Evolutionary conservation across 2,888 invertebrate species (phyloP).

Genomic region (Tethea ocularis): DNA sequence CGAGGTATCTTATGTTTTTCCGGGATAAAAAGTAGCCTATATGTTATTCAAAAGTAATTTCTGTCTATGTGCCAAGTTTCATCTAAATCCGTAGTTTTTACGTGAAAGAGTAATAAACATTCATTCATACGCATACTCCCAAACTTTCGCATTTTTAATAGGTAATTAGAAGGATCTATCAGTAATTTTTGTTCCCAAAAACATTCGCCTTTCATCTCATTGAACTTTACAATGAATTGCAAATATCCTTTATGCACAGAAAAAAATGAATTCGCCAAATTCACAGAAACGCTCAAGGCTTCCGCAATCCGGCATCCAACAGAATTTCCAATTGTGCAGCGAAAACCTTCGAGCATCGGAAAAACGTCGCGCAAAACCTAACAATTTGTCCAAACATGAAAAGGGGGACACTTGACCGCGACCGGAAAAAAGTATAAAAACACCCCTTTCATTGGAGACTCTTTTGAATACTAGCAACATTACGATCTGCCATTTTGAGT

Average conservation of each 20-base stretch:
- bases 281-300: neutral
- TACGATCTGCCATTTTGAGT: conserved; percentile 66
- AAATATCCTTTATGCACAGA: neutral
- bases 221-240: neutral
- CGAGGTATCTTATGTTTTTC: no score
- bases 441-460: conserved; percentile 44
- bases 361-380: conserved; percentile 32
- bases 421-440: conserved; percentile 34
- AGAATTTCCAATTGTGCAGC: conserved; percentile 28
- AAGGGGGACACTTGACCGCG: conserved; percentile 51
- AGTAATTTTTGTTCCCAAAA: neutral
- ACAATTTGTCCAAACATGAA: conserved; percentile 47
- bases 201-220: neutral
- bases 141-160: no score
- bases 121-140: no score
- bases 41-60: no score
- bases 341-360: conserved; percentile 16
- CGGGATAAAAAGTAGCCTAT: no score
- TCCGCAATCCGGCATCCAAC: conserved; percentile 17
- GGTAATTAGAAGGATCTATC: no score
- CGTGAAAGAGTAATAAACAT: no score
- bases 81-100: no score
- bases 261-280: conserved; percentile 6
- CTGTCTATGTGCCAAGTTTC: no score
- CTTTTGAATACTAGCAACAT: conserved; percentile 69